Percentiles rank a stretch among this genome's conserved stretches.
Conservation (phyloP, 1,140 invertebrate genomes). For the Drosophila eugracilis region DNA sequence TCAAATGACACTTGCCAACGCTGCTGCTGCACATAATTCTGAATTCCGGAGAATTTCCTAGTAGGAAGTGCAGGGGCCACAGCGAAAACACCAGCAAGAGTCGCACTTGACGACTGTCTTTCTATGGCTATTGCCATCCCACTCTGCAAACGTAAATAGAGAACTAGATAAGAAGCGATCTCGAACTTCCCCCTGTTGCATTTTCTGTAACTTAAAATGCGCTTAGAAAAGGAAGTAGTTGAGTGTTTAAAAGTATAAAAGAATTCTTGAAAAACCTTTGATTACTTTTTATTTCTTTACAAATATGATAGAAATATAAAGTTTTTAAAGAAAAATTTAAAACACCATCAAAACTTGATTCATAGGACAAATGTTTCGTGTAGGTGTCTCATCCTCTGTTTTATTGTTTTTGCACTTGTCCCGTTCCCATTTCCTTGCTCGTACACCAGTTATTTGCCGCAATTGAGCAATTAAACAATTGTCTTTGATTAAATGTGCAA, state of each 20-base stretch:
- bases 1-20: constrained; percentile 78
- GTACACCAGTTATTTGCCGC: constrained; percentile 48
- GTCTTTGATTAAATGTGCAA: constrained; percentile 78
- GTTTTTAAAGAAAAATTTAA: neutral
- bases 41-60: constrained; percentile 75
- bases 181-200: neutral
- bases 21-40: constrained; percentile 65
- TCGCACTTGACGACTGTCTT: constrained; percentile 70
- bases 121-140: constrained; percentile 24
- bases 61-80: constrained; percentile 68
- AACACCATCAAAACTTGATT: neutral
- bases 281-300: too few species aligned
- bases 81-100: constrained; percentile 31
- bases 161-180: constrained; percentile 10
- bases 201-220: neutral
- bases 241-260: too few species aligned
- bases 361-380: neutral
- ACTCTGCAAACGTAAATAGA: constrained; percentile 17
- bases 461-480: constrained; percentile 73
- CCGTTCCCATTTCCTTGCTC: constrained; percentile 9
- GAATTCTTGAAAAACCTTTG: too few species aligned
- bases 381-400: constrained; percentile 1
- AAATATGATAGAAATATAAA: too few species aligned
- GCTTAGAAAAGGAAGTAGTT: too few species aligned
- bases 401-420: neutral